phyloP scores from a whole-genome alignment of 2,797 vertebrate genomes.

The Rhyacichthys aspro region DNA sequence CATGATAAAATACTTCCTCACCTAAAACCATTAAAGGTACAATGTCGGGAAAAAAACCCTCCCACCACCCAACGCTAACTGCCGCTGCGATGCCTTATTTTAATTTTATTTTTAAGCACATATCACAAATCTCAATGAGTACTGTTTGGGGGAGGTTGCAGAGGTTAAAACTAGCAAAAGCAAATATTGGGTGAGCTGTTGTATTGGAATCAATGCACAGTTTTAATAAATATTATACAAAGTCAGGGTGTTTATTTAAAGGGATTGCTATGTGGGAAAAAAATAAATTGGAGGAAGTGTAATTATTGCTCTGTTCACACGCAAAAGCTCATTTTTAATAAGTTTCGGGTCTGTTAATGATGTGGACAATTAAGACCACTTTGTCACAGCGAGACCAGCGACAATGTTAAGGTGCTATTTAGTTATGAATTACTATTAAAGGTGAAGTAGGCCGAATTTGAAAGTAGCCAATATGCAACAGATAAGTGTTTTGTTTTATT shows the following conservation, averaged over 20 bases:
- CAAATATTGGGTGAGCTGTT: slow-evolving; percentile 17
- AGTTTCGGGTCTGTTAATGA: slow-evolving; percentile 6
- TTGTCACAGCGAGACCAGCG: slow-evolving; percentile 33
- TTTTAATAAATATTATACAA: neutral
- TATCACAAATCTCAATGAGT: neutral
- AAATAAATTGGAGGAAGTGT: slow-evolving; percentile 4
- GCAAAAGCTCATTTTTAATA: slow-evolving; percentile 16
- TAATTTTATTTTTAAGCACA: neutral
- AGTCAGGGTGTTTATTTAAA: slow-evolving; percentile 5
- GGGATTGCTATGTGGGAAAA: slow-evolving; percentile 4
- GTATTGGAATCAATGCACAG: neutral
- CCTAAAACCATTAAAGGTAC: slow-evolving; percentile 42
- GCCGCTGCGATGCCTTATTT: slow-evolving; percentile 24
- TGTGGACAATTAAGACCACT: slow-evolving; percentile 14
- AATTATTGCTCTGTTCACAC: slow-evolving; percentile 42
- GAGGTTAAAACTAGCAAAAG: slow-evolving; percentile 29
- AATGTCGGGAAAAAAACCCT: slow-evolving; percentile 37
- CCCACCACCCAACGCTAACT: neutral
- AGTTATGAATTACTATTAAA: slow-evolving; percentile 11
- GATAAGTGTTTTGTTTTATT: too few species aligned
- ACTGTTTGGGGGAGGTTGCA: neutral
- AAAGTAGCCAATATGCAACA: neutral
- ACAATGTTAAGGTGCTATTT: slow-evolving; percentile 59
- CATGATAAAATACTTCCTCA: slow-evolving; percentile 51
- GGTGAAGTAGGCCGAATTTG: neutral